A percentile compares a stretch with the other conserved stretches of the same genome.
Conservation (phyloP, 2,888 invertebrate genomes). For the Tenthredo scrophulariae region DNA sequence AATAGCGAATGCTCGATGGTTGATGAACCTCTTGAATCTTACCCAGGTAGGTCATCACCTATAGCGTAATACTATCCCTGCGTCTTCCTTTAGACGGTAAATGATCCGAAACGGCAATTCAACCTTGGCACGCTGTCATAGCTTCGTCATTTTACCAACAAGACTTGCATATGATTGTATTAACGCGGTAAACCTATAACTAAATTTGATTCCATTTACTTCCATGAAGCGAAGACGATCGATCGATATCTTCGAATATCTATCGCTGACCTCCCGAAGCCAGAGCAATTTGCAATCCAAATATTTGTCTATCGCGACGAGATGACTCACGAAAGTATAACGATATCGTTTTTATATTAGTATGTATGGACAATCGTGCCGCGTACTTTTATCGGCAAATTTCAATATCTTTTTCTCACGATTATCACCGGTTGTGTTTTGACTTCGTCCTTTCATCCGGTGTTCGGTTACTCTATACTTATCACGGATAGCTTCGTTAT, state of each 20-base stretch:
- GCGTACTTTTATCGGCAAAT: slow-evolving; percentile 29
- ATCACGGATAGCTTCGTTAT: slow-evolving; percentile 60
- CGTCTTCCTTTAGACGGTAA: slow-evolving; percentile 22
- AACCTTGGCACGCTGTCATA: slow-evolving; percentile 39
- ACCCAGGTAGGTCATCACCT: slow-evolving; percentile 24
- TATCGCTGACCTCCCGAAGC: neutral
- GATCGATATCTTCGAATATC: neutral
- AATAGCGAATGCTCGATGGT: slow-evolving; percentile 41
- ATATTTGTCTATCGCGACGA: slow-evolving; percentile 5
- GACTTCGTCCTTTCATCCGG: slow-evolving; percentile 73
- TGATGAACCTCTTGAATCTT: slow-evolving; percentile 17
- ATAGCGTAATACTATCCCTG: slow-evolving; percentile 25
- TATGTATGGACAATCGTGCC: slow-evolving; percentile 26
- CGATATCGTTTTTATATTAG: neutral
- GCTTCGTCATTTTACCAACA: neutral
- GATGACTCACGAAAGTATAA: neutral
- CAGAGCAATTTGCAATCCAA: neutral
- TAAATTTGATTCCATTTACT: neutral
- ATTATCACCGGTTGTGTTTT: slow-evolving; percentile 65
- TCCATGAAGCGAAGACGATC: neutral
- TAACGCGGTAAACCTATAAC: neutral
- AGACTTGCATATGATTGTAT: neutral
- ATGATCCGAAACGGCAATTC: slow-evolving; percentile 39
- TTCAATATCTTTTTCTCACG: slow-evolving; percentile 45
- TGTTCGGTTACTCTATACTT: slow-evolving; percentile 67